Conservation (phyloP, 2,113 vertebrate genomes). For the Nibea coibor region DNA sequence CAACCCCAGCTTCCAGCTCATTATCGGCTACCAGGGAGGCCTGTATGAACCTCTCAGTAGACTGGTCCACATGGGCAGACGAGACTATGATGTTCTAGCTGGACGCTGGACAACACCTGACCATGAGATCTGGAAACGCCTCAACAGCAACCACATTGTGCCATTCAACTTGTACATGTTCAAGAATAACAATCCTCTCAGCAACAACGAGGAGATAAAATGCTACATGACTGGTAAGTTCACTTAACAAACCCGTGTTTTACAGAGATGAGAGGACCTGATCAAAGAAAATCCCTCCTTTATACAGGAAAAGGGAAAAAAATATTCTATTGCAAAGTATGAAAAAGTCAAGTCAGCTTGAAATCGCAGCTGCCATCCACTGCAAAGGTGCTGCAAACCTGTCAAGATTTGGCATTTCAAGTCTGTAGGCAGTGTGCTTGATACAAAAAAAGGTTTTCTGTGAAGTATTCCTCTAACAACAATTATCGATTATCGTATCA, state of each 20-base stretch:
- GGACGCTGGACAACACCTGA: constrained; percentile 98
- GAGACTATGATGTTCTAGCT: constrained; percentile 95
- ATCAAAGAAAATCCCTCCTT: neutral
- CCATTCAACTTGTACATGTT: constrained; percentile 99
- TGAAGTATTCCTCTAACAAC: neutral
- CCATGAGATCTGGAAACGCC: constrained; percentile 92
- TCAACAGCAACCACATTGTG: constrained; percentile 91
- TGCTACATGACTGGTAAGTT: constrained; percentile 98
- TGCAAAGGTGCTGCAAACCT: neutral
- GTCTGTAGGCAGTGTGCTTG: neutral
- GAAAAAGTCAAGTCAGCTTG: neutral
- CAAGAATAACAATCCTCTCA: constrained; percentile 98
- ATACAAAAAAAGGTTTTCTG: neutral
- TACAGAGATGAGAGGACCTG: neutral
- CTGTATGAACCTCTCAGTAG: constrained; percentile 96
- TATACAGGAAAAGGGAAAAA: neutral
- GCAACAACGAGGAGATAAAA: constrained; percentile 95
- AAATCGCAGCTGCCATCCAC: neutral
- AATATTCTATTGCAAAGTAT: neutral
- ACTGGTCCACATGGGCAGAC: constrained; percentile 94
- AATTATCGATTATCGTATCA: too few species aligned
- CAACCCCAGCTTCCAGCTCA: constrained; percentile 94
- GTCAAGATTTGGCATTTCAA: neutral
- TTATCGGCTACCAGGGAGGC: constrained; percentile 96
- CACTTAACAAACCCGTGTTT: neutral